Percentiles rank a stretch among this genome's conserved stretches.
Conservation (phyloP, 2,113 vertebrate genomes). For the Riparia riparia region DNA sequence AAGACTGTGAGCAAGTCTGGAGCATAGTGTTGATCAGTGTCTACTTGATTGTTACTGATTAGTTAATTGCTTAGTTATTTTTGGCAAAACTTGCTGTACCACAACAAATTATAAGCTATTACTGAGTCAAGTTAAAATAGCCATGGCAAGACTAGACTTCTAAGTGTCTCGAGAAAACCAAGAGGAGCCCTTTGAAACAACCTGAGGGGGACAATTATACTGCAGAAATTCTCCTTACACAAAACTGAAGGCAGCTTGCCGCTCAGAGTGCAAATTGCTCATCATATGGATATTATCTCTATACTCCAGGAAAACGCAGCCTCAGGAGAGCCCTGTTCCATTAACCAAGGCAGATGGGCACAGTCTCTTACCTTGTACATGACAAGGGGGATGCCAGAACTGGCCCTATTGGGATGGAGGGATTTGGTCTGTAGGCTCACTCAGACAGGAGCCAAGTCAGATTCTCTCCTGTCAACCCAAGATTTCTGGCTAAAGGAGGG, state of each 20-base stretch:
- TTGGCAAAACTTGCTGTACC: background rate
- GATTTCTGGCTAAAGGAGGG: background rate
- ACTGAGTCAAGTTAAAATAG: background rate
- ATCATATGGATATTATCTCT: accelerated
- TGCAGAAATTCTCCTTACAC: background rate
- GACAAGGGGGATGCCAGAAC: background rate
- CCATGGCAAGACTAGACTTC: background rate
- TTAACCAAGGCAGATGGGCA: background rate
- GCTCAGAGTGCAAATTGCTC: background rate
- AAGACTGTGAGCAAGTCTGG: background rate
- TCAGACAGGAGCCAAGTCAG: background rate
- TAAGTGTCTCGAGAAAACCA: background rate
- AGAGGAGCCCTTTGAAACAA: background rate
- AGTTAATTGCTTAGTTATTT: background rate
- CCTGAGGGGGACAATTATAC: background rate
- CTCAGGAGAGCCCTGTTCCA: background rate
- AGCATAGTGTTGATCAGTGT: background rate
- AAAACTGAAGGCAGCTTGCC: background rate
- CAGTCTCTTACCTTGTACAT: background rate
- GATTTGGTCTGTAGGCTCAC: background rate
- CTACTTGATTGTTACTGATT: background rate
- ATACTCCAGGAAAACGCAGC: background rate
- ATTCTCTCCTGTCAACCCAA: background rate
- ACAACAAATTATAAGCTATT: background rate
- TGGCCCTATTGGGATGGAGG: background rate